Conservation (phyloP, 2,888 invertebrate species). For the Nasonovia ribisnigri region DNA sequence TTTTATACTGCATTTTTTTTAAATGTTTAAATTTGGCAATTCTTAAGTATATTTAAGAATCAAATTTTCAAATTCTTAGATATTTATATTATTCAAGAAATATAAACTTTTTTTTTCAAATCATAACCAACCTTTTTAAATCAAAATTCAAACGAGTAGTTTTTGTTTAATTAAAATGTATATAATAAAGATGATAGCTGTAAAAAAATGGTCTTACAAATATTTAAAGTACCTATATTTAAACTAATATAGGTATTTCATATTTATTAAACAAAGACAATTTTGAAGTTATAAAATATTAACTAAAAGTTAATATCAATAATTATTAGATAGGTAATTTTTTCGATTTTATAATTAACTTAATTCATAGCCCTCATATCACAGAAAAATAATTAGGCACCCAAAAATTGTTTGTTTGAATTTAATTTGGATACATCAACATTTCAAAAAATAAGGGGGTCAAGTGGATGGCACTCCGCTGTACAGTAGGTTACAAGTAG, state of each 20-base stretch:
- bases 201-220: background rate
- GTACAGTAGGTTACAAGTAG: too few relatives aligned
- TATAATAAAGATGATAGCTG: background rate
- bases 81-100: background rate
- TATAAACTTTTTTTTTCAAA: background rate
- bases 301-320: background rate
- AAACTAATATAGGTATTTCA: background rate
- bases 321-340: background rate
- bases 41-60: background rate
- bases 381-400: background rate
- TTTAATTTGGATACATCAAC: background rate
- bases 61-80: too few relatives aligned
- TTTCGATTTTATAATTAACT: background rate
- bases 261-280: background rate
- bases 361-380: background rate
- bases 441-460: background rate
- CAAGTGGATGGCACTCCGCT: too few relatives aligned
- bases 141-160: background rate
- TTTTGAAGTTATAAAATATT: background rate
- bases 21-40: background rate
- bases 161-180: background rate
- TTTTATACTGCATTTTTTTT: background rate
- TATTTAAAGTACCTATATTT: background rate
- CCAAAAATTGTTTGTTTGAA: background rate
- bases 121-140: background rate